These are phyloP conservation scores for Hemitrygon akajei DNA, from an alignment of 2,797 vertebrate species.

Conservation along the genomic window DNA sequence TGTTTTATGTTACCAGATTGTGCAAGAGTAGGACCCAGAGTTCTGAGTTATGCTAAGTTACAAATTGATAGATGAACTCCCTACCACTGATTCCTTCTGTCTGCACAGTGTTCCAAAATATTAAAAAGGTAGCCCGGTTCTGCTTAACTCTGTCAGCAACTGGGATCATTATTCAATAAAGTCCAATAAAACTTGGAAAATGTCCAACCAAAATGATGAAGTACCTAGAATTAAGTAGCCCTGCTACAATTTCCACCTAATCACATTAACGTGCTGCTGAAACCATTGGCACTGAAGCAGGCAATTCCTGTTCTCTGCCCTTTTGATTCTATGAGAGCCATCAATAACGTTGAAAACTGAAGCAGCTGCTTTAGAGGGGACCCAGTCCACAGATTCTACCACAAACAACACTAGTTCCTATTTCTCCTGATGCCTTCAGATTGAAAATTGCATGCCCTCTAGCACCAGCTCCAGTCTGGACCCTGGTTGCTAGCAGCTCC, in stretches of 20 bases:
- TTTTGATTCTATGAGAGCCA: neutral
- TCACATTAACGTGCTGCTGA: neutral
- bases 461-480: too few species aligned
- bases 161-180: slow-evolving; percentile 18
- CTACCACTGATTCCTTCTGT: neutral
- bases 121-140: neutral
- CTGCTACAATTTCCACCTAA: neutral
- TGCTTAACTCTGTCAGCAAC: slow-evolving; percentile 3
- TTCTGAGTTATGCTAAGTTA: neutral
- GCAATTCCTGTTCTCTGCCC: neutral
- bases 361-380: neutral
- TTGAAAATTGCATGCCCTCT: too few species aligned
- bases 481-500: too few species aligned
- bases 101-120: neutral
- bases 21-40: neutral
- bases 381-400: too few species aligned
- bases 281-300: neutral
- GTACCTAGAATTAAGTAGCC: neutral
- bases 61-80: neutral
- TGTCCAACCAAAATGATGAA: neutral
- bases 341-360: neutral
- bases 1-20: neutral
- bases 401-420: too few species aligned
- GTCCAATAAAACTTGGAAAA: neutral
- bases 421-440: too few species aligned